These are phyloP conservation scores for Lasioglossum marginatum DNA, from an alignment of 2,888 invertebrate genomes.

Conservation along the genomic window DNA sequence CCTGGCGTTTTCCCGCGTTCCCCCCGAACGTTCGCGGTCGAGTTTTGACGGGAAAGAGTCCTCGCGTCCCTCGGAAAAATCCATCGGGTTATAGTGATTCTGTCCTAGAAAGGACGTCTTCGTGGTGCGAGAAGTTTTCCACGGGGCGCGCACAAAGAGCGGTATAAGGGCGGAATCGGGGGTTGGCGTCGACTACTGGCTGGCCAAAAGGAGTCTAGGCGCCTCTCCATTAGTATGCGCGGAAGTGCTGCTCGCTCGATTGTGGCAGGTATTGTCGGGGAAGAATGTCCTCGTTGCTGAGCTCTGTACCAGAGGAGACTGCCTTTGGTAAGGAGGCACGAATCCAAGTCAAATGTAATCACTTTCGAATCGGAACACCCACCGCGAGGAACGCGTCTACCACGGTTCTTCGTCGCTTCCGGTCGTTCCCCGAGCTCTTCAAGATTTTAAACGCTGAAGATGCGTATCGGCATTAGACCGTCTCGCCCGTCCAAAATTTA, in stretches of 20 bases:
- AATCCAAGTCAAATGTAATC: constrained; percentile 73
- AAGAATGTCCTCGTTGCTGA: constrained; percentile 84
- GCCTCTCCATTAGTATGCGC: constrained; percentile 82
- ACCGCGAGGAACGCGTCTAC: constrained; percentile 34
- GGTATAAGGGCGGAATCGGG: constrained; percentile 24
- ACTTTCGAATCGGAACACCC: constrained; percentile 66
- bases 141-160: constrained; percentile 36
- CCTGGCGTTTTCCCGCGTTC: background rate
- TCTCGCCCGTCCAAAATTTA: background rate
- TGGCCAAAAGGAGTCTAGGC: constrained; percentile 67
- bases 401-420: constrained; percentile 30
- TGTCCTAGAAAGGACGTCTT: constrained; percentile 25
- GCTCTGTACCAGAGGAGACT: constrained; percentile 61
- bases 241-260: constrained; percentile 81
- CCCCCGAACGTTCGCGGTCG: background rate
- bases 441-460: constrained; percentile 10
- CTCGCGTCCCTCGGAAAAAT: background rate
- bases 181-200: constrained; percentile 58
- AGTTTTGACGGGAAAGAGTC: background rate
- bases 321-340: constrained; percentile 75
- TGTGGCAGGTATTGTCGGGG: constrained; percentile 82
- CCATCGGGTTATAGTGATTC: constrained; percentile 19
- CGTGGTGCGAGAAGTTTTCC: constrained; percentile 60
- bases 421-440: constrained; percentile 2
- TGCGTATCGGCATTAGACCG: background rate